These are phyloP conservation scores for Engraulis encrasicolus DNA, from an alignment of 2,113 vertebrate species.

Conservation along the genomic window DNA sequence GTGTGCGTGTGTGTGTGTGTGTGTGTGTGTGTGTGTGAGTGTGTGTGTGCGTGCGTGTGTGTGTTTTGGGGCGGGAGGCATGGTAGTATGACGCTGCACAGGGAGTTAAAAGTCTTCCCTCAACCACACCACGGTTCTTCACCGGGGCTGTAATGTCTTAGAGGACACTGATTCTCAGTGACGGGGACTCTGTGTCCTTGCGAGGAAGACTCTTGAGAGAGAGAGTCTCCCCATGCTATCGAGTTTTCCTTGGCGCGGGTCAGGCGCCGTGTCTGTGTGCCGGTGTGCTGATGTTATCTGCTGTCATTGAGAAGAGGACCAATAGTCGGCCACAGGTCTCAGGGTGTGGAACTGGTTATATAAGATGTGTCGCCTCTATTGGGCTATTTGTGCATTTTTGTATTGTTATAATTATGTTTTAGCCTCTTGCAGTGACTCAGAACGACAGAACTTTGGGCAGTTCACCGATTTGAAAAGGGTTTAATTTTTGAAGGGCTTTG, in stretches of 20 bases:
- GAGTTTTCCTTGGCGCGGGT: background rate
- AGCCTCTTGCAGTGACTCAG: too few species aligned
- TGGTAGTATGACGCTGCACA: background rate
- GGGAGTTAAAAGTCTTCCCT: background rate
- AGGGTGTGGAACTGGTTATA: background rate
- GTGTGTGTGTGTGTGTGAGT: too few species aligned
- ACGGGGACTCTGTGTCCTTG: background rate
- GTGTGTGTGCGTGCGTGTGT: too few species aligned
- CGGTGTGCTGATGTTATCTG: constrained; percentile 4
- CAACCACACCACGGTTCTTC: background rate
- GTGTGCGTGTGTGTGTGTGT: too few species aligned
- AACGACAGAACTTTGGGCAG: too few species aligned
- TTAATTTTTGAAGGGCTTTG: too few species aligned
- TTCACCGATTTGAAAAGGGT: too few species aligned
- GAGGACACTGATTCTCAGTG: background rate
- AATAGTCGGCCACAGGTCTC: background rate
- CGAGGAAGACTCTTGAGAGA: background rate
- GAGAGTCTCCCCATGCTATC: background rate
- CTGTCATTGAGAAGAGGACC: background rate
- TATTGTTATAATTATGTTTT: too few species aligned
- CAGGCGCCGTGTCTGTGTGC: background rate
- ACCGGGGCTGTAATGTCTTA: background rate
- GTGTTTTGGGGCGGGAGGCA: too few species aligned
- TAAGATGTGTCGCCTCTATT: background rate
- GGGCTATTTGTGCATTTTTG: background rate